Base-by-base conservation (phyloP, 2,888 invertebrate species). In the Philereme vetulata region DNA sequence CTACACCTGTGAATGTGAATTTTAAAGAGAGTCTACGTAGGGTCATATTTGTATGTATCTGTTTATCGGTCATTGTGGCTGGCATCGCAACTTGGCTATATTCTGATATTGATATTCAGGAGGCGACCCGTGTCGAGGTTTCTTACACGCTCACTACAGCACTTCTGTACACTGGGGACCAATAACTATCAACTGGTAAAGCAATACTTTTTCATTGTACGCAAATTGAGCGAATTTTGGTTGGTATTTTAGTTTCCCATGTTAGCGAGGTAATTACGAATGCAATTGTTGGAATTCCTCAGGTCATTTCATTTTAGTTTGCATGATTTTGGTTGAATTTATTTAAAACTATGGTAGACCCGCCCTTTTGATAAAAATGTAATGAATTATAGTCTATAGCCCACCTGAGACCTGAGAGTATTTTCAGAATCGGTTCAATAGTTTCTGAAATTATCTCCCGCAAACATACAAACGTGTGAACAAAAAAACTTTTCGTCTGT, bases 51-150 rank as follows among this genome's bases (percentile, higher is more conserved):
- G 90, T 81, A 83, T 88, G 88, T 81, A 86, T 84, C 85, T 85
- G 81, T 84, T 86, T 88, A 89, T 90, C 85, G 90, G 89, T 85
- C 87, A 88, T 85, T 86, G 86, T 86, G 84, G 76, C 81, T 77
- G 81, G 78, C 81, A 81, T 81, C 80, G 84, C 78, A 71, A 76
- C 81, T 78, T 76, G 81, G 74, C 77, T 81, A 85, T 88, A 86
- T 82, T 84, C 82, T 80, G 82, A 85, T 87, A 90, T 92, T 92
- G 90, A 86, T 88, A 92, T 92, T 89, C 91, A 86, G 80, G 81
- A 76, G 77, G 85, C 82, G 86, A 82, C 73, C 77, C 77, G 79
- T 71, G 77, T 77, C 84, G 82, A 85, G 80, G 85, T 78, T 82
- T 82, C 83, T 84, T 84, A 81, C 83, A 80, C 82, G 77, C 81